These are phyloP conservation scores for Synanthedon vespiformis DNA, from an alignment of 2,888 invertebrate genomes.

Conservation along the genomic window DNA sequence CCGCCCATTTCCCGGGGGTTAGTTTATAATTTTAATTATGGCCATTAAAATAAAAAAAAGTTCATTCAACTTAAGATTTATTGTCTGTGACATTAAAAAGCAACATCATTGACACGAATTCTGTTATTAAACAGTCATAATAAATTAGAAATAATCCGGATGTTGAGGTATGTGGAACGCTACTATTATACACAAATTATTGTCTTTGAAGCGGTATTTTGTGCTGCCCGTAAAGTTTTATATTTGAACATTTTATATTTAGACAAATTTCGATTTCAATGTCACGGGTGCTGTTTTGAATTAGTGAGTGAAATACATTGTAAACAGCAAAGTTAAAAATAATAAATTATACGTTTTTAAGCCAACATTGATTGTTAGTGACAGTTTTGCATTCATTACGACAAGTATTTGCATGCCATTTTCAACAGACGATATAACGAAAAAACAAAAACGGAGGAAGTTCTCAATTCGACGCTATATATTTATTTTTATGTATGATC, in stretches of 20 bases:
- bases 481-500: too few species aligned
- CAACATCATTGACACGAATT: not conserved
- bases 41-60: too few species aligned
- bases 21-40: too few species aligned
- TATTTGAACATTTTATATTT: constrained; percentile 10
- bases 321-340: not conserved
- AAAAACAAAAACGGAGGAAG: too few species aligned
- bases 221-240: constrained; percentile 7
- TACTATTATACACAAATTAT: constrained; percentile 12
- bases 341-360: too few species aligned
- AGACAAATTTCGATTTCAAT: constrained; percentile 15
- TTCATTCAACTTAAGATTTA: not conserved
- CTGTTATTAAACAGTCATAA: not conserved
- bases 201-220: constrained; percentile 9
- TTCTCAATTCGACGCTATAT: too few species aligned
- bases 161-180: constrained; percentile 2
- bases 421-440: too few species aligned
- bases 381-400: too few species aligned
- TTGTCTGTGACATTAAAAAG: not conserved
- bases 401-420: too few species aligned
- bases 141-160: not conserved
- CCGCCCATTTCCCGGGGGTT: too few species aligned
- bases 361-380: too few species aligned
- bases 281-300: constrained; percentile 8
- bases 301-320: not conserved